Percentiles rank a stretch among this genome's conserved stretches.
Evolutionary conservation across 2,888 invertebrate genomes (phyloP).

Genomic region (Odontocolon sp.): DNA sequence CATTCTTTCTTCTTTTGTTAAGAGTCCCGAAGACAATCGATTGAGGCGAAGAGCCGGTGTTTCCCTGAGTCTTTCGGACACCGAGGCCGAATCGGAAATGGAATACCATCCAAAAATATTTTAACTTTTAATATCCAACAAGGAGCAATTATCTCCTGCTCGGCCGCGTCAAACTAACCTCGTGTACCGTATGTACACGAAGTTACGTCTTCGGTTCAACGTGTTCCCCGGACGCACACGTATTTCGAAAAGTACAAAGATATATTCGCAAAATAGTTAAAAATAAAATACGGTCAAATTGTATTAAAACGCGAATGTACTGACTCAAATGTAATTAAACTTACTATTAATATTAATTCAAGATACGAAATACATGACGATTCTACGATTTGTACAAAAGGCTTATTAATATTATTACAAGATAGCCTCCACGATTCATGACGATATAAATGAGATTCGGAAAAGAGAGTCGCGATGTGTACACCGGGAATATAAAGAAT

Average conservation of each 20-base stretch:
- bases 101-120: constrained; percentile 79
- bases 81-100: constrained; percentile 89
- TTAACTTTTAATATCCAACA: constrained; percentile 60
- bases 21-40: constrained; percentile 83
- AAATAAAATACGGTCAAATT: not conserved
- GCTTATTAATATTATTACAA: constrained; percentile 23
- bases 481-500: no score
- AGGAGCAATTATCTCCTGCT: not conserved
- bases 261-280: not conserved
- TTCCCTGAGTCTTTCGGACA: constrained; percentile 91
- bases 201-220: not conserved
- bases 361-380: constrained; percentile 66
- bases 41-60: constrained; percentile 87
- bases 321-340: constrained; percentile 62
- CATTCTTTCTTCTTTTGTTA: constrained; percentile 65
- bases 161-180: no score
- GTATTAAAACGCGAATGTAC: constrained; percentile 4
- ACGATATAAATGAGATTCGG: no score
- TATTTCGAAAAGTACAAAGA: constrained; percentile 50
- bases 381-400: constrained; percentile 69
- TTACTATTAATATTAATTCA: constrained; percentile 66
- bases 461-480: no score
- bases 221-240: constrained; percentile 23
- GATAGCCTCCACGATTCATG: no score
- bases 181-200: not conserved